Percentiles rank a stretch among this genome's conserved stretches.
phyloP scores from a whole-genome alignment of 2,113 vertebrate genomes.

The Cisticola juncidis region DNA sequence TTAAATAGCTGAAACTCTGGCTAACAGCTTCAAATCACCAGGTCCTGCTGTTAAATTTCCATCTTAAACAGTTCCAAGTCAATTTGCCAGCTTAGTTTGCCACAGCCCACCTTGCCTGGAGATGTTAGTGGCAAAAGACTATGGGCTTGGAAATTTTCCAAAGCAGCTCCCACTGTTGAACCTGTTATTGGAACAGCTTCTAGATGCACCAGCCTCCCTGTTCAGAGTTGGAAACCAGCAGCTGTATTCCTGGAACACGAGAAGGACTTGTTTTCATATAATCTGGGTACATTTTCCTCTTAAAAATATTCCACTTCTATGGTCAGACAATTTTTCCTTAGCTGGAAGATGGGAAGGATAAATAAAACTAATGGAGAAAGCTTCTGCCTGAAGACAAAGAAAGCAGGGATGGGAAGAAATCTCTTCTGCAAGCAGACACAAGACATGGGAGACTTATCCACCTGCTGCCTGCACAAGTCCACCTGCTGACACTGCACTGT shows the following conservation, averaged over 20 bases:
- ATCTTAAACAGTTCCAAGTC: not conserved
- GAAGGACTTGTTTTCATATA: not conserved
- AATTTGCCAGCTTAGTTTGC: not conserved
- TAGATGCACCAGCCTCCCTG: not conserved
- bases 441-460: not conserved
- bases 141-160: not conserved
- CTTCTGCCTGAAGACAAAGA: not conserved
- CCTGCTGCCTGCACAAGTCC: not conserved
- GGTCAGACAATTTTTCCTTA: not conserved
- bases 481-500: not conserved
- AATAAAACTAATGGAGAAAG: not conserved
- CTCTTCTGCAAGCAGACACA: not conserved
- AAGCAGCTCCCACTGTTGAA: not conserved
- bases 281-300: not conserved
- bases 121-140: not conserved
- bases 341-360: not conserved
- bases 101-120: not conserved
- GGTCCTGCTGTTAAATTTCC: conserved; percentile 3
- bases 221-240: not conserved
- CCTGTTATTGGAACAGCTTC: not conserved
- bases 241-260: not conserved
- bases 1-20: not conserved
- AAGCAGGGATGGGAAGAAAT: not conserved
- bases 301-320: not conserved
- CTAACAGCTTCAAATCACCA: conserved; percentile 1